These are phyloP conservation scores for Platygyra sinensis DNA, from an alignment of 64 coral and sea anemone species.

Conservation along the genomic window DNA sequence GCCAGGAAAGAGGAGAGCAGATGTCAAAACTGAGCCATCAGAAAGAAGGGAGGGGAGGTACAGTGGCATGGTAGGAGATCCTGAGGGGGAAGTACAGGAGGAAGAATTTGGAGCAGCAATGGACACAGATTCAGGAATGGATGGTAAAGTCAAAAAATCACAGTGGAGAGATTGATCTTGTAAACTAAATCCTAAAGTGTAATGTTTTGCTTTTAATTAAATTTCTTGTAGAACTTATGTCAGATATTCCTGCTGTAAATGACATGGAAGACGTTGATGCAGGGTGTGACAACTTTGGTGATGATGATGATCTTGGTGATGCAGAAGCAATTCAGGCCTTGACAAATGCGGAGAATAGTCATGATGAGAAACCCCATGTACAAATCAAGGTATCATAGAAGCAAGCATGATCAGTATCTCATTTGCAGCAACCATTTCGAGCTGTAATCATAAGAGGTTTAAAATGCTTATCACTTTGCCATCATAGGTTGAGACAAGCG, in stretches of 20 bases:
- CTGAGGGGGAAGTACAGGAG: not conserved
- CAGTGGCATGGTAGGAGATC: slow-evolving; percentile 68
- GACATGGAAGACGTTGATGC: slow-evolving; percentile 25
- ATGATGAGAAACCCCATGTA: slow-evolving; percentile 25
- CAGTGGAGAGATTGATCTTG: not conserved
- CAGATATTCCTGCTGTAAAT: slow-evolving; percentile 6
- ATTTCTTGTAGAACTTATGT: not conserved
- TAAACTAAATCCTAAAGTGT: too few species aligned
- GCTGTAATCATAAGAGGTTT: not conserved
- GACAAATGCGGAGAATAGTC: slow-evolving; percentile 44
- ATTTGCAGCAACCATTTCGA: too few species aligned
- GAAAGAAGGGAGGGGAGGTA: slow-evolving; percentile 24
- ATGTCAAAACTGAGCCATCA: slow-evolving; percentile 5
- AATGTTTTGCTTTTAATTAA: too few species aligned
- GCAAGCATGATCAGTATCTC: not conserved
- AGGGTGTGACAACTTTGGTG: slow-evolving; percentile 47
- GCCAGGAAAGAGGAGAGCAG: not conserved
- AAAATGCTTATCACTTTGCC: not conserved
- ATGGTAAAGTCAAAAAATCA: not conserved
- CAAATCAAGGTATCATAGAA: slow-evolving; percentile 38
- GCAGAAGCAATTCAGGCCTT: slow-evolving; percentile 60
- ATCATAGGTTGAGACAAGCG: slow-evolving; percentile 3
- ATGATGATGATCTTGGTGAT: slow-evolving; percentile 61
- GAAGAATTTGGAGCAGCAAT: not conserved
- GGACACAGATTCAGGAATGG: slow-evolving; percentile 31